Base-by-base conservation (phyloP, 2,113 vertebrate genomes). In the Mola mola region DNA sequence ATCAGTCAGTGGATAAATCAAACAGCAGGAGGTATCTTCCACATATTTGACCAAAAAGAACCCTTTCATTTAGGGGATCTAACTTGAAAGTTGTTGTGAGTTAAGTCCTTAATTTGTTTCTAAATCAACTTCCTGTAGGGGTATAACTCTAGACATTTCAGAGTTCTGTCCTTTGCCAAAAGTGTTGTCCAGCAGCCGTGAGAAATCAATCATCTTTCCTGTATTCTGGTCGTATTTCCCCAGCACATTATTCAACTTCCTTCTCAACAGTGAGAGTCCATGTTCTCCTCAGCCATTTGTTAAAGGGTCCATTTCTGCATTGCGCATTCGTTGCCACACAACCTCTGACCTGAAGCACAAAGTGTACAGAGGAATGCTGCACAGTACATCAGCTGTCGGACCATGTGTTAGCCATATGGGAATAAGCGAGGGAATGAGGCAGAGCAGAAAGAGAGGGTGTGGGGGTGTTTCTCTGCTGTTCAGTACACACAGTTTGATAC, bases 331-430 rank as follows among this genome's bases (percentile, higher is more conserved):
- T 40, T 46, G 36, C 42, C 43, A 52, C 56, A 44, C 52, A 41
- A 33, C 60, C 50, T 60, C 36, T 12, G 22, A 56, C 60, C 50
- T 57, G 31, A 49, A 49, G 44, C 13, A 17, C 38, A 37, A 3
- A 44, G 40, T 53, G 29, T 70, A 51, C 64, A 61, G 40, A 38
- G 49, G 51, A 56, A 68, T 15, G 43, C 21, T 38, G 57, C 52
- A 22, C 52, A 60, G 67, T 28, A 56, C 62, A 68, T 76, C 62
- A 52, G 72, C 66, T 72, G 53, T 51, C 63, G 65, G 43, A 51
- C 58, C 53, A 60, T 62, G 66, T 71, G 50, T 55, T 48, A 43
- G 50, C 33, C 79, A 33, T 33, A 25, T 44, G 51, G 69, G 59
- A 75, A 58, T 68, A 44, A 68, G 44, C 4, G 15, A 33, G 37